Evolutionary conservation across 1,140 invertebrate species (phyloP), one percentile per base, ranked within the genome.

Genomic region (Drosophila triauraria): DNA sequence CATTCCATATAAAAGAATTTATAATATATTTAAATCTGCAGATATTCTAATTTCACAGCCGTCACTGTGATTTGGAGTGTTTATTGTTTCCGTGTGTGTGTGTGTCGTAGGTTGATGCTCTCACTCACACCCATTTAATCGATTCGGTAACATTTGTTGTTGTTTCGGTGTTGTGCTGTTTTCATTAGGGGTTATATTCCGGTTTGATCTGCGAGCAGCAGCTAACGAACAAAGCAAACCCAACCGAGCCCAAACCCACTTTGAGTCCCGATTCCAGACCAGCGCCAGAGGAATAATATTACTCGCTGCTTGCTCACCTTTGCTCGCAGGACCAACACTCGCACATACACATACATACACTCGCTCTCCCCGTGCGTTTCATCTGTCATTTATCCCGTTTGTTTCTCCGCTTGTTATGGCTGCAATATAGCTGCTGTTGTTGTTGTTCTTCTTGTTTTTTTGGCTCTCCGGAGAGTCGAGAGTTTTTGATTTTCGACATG

Each of bases 401-500:
- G 67, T 72, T 60, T 72, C 46, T 72, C 46, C 38, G 38, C 44
- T 72, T 72, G 76, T 71, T 69, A 68, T 46, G 42, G 67, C 65
- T 78, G 75, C 56, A 44, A n/a, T 61, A 60, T 61, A 60, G 54
- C 62, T 60, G 61, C 7, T 40, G 7, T 23, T 53, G 27, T 35
- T 38, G 53, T 23, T 54, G 17, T 12, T 51, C n/a, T 20, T 32
- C 27, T 20, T 44, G 62, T 47, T 72, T 65, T 65, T 75, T 79
- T 61, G 56, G 30, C 85, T 90, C 84, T 88, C 84, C 40, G 81
- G 85, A 88, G 85, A 87, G 84, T 86, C 57, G 83, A 72, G 79
- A 88, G 77, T 90, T 84, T 88, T 82, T 88, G 84, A 88, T 88
- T 87, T 87, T 90, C 84, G 84, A 90, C 84, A 90, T 88, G 78